Percentiles rank a stretch among this genome's conserved stretches.
Conservation (phyloP, 37 sponge, comb jelly and placozoan genomes). For the Mnemiopsis leidyi region DNA sequence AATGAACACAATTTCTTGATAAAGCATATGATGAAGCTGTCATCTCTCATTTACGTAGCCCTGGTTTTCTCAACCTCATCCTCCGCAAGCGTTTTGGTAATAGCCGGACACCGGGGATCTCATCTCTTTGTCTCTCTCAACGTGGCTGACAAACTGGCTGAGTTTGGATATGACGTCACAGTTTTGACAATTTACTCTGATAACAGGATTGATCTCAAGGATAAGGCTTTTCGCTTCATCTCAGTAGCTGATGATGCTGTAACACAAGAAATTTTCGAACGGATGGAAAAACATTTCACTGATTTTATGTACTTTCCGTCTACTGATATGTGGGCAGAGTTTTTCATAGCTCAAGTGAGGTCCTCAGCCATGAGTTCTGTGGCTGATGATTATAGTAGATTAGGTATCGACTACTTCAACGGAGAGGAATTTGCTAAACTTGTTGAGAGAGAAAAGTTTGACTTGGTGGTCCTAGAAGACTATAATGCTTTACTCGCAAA, state of each 20-base stretch:
- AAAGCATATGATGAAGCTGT: too few relatives aligned
- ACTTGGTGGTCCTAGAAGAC: neutral
- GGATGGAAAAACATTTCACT: neutral
- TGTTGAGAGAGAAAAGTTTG: neutral
- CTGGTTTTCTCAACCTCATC: neutral
- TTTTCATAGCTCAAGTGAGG: neutral
- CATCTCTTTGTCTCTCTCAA: neutral
- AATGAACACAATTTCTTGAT: too few relatives aligned
- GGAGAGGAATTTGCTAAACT: neutral
- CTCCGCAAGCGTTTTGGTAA: neutral
- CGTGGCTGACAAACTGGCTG: neutral
- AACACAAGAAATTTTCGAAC: neutral
- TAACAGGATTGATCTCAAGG: neutral
- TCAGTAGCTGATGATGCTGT: neutral
- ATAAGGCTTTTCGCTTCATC: neutral
- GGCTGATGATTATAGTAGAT: neutral
- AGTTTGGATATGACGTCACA: neutral
- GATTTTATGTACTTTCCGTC: neutral
- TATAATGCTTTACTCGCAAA: neutral
- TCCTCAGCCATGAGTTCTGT: neutral
- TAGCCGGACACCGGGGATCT: neutral
- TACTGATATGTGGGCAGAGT: neutral
- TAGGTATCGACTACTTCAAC: neutral
- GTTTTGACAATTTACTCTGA: neutral
- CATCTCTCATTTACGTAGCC: too few relatives aligned